These are phyloP conservation scores for Elegia similella DNA, from an alignment of 2,888 invertebrate species.

Conservation along the genomic window DNA sequence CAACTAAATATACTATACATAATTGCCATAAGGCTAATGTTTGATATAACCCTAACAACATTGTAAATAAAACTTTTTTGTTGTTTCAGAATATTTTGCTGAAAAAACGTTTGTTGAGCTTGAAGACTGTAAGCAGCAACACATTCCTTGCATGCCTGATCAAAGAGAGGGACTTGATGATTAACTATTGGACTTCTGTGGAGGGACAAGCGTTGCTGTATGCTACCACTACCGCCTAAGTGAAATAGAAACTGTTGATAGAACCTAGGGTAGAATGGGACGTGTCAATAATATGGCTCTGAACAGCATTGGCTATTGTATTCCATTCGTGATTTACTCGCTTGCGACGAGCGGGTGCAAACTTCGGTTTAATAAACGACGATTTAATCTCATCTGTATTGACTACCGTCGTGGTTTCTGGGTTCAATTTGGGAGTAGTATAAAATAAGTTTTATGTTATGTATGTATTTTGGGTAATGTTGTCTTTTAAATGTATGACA, in stretches of 20 bases:
- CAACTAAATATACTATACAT: too few relatives aligned
- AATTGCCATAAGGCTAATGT: too few relatives aligned
- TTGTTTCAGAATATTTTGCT: constrained; percentile 83
- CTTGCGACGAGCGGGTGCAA: background rate
- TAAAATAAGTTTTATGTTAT: constrained; percentile 4
- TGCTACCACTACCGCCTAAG: constrained; percentile 29
- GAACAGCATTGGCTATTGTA: background rate
- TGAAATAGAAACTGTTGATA: background rate
- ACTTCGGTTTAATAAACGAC: background rate
- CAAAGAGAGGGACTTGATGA: constrained; percentile 84
- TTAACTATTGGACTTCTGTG: constrained; percentile 87
- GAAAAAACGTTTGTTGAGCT: constrained; percentile 63
- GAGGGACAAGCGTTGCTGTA: constrained; percentile 84
- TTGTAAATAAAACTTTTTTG: too few relatives aligned
- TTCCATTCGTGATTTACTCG: background rate
- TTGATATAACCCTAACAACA: background rate
- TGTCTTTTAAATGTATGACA: constrained; percentile 1
- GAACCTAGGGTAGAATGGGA: background rate
- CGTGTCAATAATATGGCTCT: background rate
- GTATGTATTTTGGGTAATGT: constrained; percentile 2
- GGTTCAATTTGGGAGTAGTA: constrained; percentile 8
- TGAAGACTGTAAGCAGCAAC: constrained; percentile 80
- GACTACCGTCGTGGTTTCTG: constrained; percentile 1
- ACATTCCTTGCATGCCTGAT: constrained; percentile 84
- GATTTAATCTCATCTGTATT: background rate